Percentiles rank a stretch among this genome's conserved stretches.
These are phyloP conservation scores for Drosophila melanica DNA, from an alignment of 1,140 invertebrate genomes.

Conservation along the genomic window DNA sequence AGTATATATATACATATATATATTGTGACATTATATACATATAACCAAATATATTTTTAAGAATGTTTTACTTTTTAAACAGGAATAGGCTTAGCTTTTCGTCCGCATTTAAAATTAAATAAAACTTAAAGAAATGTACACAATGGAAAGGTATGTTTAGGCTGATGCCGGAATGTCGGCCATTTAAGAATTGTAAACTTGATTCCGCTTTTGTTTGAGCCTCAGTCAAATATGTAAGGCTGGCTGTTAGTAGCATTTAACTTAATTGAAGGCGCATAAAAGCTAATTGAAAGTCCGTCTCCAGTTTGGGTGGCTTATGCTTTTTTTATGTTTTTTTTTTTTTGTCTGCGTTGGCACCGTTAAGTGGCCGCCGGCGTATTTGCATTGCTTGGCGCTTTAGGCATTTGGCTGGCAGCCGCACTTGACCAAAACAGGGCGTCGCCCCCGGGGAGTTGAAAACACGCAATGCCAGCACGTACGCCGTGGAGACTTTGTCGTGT, in stretches of 20 bases:
- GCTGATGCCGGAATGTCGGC: not conserved
- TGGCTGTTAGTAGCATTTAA: slow-evolving; percentile 29
- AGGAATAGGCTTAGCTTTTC: no score
- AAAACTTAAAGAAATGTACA: no score
- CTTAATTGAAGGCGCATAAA: slow-evolving; percentile 44
- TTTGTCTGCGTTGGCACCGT: slow-evolving; percentile 38
- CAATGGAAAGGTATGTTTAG: not conserved
- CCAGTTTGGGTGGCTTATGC: not conserved
- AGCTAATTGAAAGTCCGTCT: slow-evolving; percentile 36
- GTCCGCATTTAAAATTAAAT: no score
- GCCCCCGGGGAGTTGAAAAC: slow-evolving; percentile 44
- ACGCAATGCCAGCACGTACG: slow-evolving; percentile 42
- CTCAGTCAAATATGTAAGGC: slow-evolving; percentile 14
- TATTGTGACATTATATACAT: no score
- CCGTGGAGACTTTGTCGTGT: slow-evolving; percentile 38
- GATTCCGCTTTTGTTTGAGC: not conserved
- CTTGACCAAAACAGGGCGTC: slow-evolving; percentile 33
- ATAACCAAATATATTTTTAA: no score
- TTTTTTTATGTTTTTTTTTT: not conserved
- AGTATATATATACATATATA: slow-evolving; percentile 65
- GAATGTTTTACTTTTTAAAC: no score
- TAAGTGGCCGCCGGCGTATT: slow-evolving; percentile 66
- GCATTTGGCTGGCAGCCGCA: slow-evolving; percentile 30
- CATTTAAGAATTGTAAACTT: not conserved
- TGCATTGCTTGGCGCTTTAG: slow-evolving; percentile 49